phyloP scores from a whole-genome alignment of 2,888 invertebrate genomes.

The Erpobdella octoculata region DNA sequence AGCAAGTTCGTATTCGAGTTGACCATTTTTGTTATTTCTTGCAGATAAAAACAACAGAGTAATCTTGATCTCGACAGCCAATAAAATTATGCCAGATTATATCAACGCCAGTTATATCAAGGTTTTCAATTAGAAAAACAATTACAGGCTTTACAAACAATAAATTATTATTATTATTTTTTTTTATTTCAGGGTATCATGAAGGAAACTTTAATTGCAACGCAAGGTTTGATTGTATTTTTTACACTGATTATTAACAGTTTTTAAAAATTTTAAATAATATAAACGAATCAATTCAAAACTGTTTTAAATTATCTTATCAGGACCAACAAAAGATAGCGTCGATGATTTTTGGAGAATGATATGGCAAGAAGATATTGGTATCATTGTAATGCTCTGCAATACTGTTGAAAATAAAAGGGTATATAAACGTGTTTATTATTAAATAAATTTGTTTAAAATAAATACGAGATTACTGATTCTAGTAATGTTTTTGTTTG shows the following conservation, averaged over 20 bases:
- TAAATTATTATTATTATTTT: background rate
- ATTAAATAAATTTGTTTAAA: background rate
- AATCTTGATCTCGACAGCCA: slow-evolving; percentile 56
- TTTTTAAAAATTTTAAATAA: slow-evolving; percentile 18
- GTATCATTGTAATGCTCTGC: slow-evolving; percentile 66
- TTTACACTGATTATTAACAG: background rate
- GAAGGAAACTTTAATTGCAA: background rate
- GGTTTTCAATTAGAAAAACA: too few relatives aligned
- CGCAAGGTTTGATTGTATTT: background rate
- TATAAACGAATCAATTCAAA: slow-evolving; percentile 62
- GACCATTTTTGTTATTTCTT: background rate
- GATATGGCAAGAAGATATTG: background rate
- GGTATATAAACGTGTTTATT: slow-evolving; percentile 49
- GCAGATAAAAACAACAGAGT: slow-evolving; percentile 64
- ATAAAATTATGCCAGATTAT: slow-evolving; percentile 62
- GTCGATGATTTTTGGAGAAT: slow-evolving; percentile 67
- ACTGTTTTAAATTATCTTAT: slow-evolving; percentile 67
- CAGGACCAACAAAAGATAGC: slow-evolving; percentile 65
- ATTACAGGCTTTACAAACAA: background rate
- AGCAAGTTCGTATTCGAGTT: too few relatives aligned
- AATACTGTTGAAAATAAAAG: slow-evolving; percentile 63
- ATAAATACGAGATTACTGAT: background rate
- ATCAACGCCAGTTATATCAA: slow-evolving; percentile 69
- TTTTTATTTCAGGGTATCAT: background rate
- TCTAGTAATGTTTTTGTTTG: background rate